Evolutionary conservation across 2,113 vertebrate species (phyloP).

Genomic region (Hassar affinis): DNA sequence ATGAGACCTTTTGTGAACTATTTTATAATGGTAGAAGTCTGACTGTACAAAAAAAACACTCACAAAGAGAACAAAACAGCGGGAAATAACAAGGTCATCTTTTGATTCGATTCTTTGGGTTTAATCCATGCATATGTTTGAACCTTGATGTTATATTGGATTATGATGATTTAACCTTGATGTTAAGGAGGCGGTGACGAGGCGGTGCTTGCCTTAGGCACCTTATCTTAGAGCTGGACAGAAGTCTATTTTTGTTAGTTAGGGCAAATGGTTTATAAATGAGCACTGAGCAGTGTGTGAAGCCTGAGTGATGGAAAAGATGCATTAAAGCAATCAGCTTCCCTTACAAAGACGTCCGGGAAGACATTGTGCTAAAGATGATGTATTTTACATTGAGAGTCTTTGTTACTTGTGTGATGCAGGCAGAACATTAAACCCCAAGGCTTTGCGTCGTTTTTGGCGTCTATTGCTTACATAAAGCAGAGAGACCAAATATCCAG

Average conservation of each 20-base stretch:
- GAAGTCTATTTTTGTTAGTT: conserved; percentile 57
- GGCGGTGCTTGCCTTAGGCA: conserved; percentile 43
- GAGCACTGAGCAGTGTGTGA: conserved; percentile 24
- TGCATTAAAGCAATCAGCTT: conserved; percentile 9
- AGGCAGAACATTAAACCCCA: conserved; percentile 3
- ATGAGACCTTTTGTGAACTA: conserved; percentile 47
- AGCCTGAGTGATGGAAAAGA: conserved; percentile 19
- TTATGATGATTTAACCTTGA: conserved; percentile 12
- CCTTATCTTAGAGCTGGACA: conserved; percentile 55
- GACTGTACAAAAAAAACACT: conserved; percentile 37
- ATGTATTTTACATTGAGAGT: conserved; percentile 18
- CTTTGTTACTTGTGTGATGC: not conserved
- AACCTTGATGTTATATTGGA: not conserved
- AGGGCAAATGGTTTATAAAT: conserved; percentile 43
- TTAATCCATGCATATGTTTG: conserved; percentile 4
- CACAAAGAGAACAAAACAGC: not conserved
- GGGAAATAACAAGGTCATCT: not conserved
- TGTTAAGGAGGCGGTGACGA: conserved; percentile 28
- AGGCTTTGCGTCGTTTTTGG: conserved; percentile 20
- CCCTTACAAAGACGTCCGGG: not conserved
- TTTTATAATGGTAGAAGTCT: conserved; percentile 44
- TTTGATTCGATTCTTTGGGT: conserved; percentile 30
- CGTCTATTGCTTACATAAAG: conserved; percentile 36
- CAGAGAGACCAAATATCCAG: conserved; percentile 32
- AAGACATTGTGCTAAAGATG: conserved; percentile 8